phyloP scores from a whole-genome alignment of 2,888 invertebrate species.

The Exocentrus adspersus region DNA sequence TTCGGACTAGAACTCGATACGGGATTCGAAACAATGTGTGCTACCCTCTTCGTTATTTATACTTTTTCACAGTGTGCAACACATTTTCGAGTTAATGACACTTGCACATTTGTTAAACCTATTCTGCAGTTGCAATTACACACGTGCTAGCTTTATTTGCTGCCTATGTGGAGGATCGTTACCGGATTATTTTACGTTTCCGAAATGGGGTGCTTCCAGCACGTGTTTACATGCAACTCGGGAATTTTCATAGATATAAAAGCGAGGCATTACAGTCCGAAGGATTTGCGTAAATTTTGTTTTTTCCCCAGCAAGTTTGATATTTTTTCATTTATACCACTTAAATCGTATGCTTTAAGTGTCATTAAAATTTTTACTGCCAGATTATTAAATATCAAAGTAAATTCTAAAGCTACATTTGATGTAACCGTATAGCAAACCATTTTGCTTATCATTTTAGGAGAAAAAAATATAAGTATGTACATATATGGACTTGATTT shows the following conservation, averaged over 20 bases:
- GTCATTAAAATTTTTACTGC: no score
- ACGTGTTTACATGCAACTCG: background rate
- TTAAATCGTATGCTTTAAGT: no score
- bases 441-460: no score
- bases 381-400: no score
- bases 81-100: constrained; percentile 45
- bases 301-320: no score
- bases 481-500: no score
- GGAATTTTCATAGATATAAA: background rate
- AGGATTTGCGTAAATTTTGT: no score
- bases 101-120: constrained; percentile 45
- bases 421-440: no score
- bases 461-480: no score
- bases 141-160: background rate
- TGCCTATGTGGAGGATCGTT: background rate
- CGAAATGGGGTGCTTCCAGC: background rate
- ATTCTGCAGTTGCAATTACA: constrained; percentile 33
- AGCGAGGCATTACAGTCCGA: no score
- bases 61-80: constrained; percentile 34
- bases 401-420: no score
- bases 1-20: constrained; percentile 30
- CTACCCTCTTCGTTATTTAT: constrained; percentile 38
- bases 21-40: constrained; percentile 35
- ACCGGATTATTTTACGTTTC: background rate
- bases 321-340: no score